Evolutionary conservation across 2,113 vertebrate species (phyloP).

Genomic region (Anseranas semipalmata): DNA sequence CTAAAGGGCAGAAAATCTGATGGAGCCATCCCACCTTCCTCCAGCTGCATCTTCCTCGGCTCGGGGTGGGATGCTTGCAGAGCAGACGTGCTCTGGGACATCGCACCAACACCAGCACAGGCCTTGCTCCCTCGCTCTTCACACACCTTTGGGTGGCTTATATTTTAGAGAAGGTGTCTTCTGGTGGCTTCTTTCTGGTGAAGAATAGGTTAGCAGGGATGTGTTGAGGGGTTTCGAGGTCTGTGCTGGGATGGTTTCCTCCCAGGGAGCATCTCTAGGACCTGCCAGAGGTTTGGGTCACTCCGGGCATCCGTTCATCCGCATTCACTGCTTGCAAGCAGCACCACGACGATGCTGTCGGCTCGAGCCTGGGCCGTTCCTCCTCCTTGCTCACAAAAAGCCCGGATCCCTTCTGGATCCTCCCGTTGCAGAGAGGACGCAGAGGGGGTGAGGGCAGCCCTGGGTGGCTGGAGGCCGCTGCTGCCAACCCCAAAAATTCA

Average conservation of each 20-base stretch:
- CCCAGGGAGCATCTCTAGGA: background rate
- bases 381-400: background rate
- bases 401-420: background rate
- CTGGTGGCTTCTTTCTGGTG: background rate
- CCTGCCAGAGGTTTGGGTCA: background rate
- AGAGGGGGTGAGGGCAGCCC: fast-evolving
- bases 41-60: background rate
- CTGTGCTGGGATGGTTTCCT: background rate
- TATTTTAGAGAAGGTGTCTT: background rate
- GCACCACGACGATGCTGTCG: fast-evolving
- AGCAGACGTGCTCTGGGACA: background rate
- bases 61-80: background rate
- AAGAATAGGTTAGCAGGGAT: background rate
- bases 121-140: background rate
- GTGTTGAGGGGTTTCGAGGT: background rate
- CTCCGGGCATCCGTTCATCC: background rate
- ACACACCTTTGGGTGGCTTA: background rate
- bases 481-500: background rate
- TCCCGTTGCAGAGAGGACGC: background rate
- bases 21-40: background rate
- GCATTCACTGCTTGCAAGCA: background rate
- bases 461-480: background rate
- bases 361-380: background rate
- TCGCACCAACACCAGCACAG: fast-evolving
- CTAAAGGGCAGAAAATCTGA: fast-evolving